A percentile compares a stretch with the other conserved stretches of the same genome.
phyloP scores from a whole-genome alignment of 2,113 vertebrate genomes.

The Chionomys nivalis region DNA sequence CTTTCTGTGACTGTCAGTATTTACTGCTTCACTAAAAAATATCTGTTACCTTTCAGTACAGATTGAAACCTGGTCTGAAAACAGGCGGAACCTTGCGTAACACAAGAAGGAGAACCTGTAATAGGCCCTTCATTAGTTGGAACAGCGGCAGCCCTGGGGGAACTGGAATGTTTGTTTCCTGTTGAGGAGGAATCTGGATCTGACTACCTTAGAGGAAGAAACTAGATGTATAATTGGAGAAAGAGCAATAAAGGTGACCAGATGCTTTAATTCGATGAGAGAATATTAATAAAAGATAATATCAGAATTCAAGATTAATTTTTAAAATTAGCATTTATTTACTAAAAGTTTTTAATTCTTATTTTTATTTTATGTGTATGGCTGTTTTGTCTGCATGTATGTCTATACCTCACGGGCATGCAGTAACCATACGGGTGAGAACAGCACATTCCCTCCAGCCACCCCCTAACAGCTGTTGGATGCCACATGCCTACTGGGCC shows the following conservation, averaged over 20 bases:
- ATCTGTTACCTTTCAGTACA: neutral
- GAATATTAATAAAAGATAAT: neutral
- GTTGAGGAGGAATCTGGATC: neutral
- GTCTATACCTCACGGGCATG: neutral
- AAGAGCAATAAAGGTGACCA: neutral
- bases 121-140: neutral
- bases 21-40: constrained; percentile 12
- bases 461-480: neutral
- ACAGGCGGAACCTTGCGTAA: neutral
- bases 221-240: neutral
- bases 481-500: neutral
- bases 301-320: neutral
- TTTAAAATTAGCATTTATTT: neutral
- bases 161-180: neutral
- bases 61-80: neutral
- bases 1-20: neutral
- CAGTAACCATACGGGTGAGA: neutral
- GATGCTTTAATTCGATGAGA: constrained; percentile 25
- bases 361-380: neutral
- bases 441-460: neutral
- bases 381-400: neutral
- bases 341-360: neutral
- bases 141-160: neutral
- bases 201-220: neutral
- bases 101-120: neutral